phyloP scores from a whole-genome alignment of 1,140 invertebrate species.

The Macrostomum lignano region DNA sequence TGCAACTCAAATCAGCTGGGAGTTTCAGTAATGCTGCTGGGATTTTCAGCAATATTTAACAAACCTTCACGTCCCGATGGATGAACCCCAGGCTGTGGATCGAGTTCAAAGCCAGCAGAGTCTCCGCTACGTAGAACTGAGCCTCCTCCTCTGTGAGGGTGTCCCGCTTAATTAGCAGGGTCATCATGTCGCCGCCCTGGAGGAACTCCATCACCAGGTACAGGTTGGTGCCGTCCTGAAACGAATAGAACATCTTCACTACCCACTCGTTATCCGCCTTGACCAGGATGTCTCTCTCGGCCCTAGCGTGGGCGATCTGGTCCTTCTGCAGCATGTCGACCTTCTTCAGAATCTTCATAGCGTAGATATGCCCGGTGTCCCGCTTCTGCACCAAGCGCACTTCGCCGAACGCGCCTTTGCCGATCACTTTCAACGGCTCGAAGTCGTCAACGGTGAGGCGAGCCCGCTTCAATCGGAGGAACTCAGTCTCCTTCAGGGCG shows the following conservation, averaged over 20 bases:
- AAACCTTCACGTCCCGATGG: slow-evolving; percentile 94
- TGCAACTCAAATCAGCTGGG: no score
- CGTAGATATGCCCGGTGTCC: slow-evolving; percentile 96
- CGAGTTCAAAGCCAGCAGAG: slow-evolving; percentile 84
- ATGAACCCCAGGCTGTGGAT: slow-evolving; percentile 98
- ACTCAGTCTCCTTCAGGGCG: slow-evolving; percentile 90
- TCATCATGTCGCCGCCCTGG: slow-evolving; percentile 95
- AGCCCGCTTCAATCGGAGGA: slow-evolving; percentile 71
- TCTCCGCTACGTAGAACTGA: slow-evolving; percentile 95
- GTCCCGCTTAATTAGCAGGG: slow-evolving; percentile 93
- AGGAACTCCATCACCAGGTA: slow-evolving; percentile 99
- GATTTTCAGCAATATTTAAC: no score
- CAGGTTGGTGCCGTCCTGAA: slow-evolving; percentile 84
- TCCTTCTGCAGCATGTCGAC: slow-evolving; percentile 98
- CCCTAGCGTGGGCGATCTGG: slow-evolving; percentile 89
- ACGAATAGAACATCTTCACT: slow-evolving; percentile 98
- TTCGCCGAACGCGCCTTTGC: slow-evolving; percentile 86
- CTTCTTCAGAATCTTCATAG: slow-evolving; percentile 97
- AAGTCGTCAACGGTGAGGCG: slow-evolving; percentile 90
- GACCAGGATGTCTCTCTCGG: slow-evolving; percentile 83
- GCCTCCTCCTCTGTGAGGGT: slow-evolving; percentile 90
- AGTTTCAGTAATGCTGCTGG: no score
- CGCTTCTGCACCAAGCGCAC: slow-evolving; percentile 89
- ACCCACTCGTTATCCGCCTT: slow-evolving; percentile 99
- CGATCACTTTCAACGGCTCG: slow-evolving; percentile 85